Base-by-base conservation (phyloP, 1,140 invertebrate genomes). In the Drosophila lini region DNA sequence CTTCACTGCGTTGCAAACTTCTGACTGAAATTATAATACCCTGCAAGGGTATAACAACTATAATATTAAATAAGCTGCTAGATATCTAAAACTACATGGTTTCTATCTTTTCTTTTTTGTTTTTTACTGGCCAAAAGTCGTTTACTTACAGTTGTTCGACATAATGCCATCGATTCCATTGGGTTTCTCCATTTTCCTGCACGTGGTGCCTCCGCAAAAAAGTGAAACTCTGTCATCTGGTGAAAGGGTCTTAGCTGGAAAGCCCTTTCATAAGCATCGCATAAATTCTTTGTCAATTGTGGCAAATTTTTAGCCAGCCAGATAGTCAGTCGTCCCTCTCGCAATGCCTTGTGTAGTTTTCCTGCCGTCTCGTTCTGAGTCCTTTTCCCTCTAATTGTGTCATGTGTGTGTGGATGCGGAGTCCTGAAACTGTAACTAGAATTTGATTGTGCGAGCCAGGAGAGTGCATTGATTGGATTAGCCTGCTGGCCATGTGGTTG, bases 241-340 rank as follows among this genome's bases (percentile, higher is more conserved):
- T 74, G 59, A 81, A 81, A 52, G 69, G 80, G 71, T 74, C 74
- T 83, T 83, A 80, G 73, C 71, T 61, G 47, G 42, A 78, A 88
- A 88, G 83, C 84, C 84, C 84, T 80, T 88, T 83, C 74, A 88
- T 89, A 88, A 88, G 68, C 84, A 68, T 78, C 77, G 78, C 80
- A 88, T 88, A 78, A 88, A 88, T 89, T 88, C 83, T 83, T 83
- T 88, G 84, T 88, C 80, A 88, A 88, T 80, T 88, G 83, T 88
- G 83, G 80, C 68, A 88, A 82, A 80, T 88, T 75, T 73, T 65
- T 57, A 58, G 42, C 44, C 44, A 59, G 31, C 31, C 16, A 50
- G 50, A 28, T 36, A 19, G 53, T 42, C 52, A 31, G 50, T 40
- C 10, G 50, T 53, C 52, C 50, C 28, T 22, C 5, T 28, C 13